These are phyloP conservation scores for Aegithalos caudatus DNA, from an alignment of 2,113 vertebrate genomes.

Conservation along the genomic window DNA sequence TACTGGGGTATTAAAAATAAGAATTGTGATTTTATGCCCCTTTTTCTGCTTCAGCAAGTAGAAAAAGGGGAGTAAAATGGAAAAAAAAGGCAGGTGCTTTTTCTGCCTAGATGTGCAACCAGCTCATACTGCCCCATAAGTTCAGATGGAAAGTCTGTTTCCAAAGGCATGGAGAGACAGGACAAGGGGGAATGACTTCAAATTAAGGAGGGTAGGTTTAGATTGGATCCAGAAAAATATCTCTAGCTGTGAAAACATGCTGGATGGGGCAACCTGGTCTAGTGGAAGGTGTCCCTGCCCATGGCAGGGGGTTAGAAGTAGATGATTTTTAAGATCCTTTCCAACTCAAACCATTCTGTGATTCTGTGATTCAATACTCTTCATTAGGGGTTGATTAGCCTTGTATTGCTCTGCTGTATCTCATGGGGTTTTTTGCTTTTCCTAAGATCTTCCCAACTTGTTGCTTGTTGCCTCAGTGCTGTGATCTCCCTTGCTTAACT, in stretches of 20 bases:
- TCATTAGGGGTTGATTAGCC: neutral
- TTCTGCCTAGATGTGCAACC: neutral
- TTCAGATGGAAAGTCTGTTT: neutral
- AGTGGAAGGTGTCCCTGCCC: neutral
- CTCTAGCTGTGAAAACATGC: neutral
- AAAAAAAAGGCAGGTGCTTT: neutral
- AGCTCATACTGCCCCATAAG: neutral
- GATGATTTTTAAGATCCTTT: neutral
- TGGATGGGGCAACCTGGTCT: neutral
- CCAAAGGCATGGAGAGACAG: neutral
- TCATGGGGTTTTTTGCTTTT: neutral
- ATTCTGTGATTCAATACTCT: neutral
- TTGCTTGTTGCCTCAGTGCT: neutral
- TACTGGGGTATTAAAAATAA: neutral
- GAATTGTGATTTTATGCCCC: neutral
- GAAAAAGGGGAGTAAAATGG: neutral
- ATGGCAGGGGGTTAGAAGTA: fast-evolving
- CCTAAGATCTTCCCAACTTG: neutral
- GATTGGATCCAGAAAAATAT: neutral
- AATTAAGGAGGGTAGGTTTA: neutral
- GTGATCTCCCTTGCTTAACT: neutral
- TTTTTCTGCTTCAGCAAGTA: neutral
- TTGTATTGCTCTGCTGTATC: neutral
- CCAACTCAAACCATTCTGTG: neutral
- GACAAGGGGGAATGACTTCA: neutral